Conservation (phyloP, 1,140 invertebrate species). For the Formica selysi region DNA sequence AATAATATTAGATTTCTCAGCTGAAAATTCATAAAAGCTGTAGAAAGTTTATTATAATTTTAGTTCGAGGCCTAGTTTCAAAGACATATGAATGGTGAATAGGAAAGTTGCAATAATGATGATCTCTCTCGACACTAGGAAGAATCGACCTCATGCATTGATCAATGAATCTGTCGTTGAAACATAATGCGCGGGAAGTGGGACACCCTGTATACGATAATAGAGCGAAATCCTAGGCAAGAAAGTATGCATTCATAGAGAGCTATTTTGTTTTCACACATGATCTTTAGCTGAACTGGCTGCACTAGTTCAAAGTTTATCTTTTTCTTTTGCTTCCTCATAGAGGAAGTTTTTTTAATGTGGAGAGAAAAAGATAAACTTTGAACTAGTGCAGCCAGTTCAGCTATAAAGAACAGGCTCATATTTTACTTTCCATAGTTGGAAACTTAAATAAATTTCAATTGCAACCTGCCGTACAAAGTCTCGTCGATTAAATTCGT, state of each 20-base stretch:
- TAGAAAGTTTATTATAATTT: not conserved
- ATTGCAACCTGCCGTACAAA: not conserved
- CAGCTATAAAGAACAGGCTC: no score
- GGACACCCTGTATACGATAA: constrained; percentile 40
- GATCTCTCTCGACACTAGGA: not conserved
- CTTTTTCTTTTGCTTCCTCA: no score
- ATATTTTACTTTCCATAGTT: constrained; percentile 1
- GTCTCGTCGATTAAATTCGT: constrained; percentile 5
- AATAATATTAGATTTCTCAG: not conserved
- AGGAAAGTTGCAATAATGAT: constrained; percentile 10
- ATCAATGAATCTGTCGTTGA: constrained; percentile 32
- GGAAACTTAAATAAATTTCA: not conserved
- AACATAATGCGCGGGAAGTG: constrained; percentile 40
- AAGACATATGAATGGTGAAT: not conserved
- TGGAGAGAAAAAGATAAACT: no score
- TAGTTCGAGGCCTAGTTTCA: not conserved
- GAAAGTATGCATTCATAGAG: constrained; percentile 20
- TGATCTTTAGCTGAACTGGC: no score
- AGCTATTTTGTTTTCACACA: constrained; percentile 9
- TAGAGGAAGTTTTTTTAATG: no score
- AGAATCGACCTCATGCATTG: constrained; percentile 6
- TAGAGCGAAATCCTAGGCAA: constrained; percentile 26
- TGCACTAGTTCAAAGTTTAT: no score
- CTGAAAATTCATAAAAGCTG: not conserved
- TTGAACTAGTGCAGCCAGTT: no score